Percentiles rank a stretch among this genome's conserved stretches.
phyloP scores from a whole-genome alignment of 1,140 invertebrate genomes.

The Zaprionus davidi region DNA sequence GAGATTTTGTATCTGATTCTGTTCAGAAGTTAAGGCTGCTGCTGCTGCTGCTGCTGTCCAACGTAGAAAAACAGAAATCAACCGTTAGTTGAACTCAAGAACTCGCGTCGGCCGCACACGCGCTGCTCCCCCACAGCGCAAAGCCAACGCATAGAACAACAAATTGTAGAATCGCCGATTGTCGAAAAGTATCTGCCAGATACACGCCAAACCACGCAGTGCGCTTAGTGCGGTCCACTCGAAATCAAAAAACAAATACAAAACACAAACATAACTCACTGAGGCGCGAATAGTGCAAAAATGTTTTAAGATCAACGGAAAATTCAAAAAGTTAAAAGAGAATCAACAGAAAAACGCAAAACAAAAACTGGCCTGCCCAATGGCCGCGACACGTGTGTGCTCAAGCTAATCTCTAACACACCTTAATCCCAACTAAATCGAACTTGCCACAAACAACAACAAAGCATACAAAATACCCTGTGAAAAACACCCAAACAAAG shows the following conservation, averaged over 20 bases:
- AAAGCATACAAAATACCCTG: slow-evolving; percentile 20
- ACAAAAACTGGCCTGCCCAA: slow-evolving; percentile 19
- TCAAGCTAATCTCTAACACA: slow-evolving; percentile 35
- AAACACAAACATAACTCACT: slow-evolving; percentile 1
- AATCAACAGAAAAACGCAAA: slow-evolving; percentile 12
- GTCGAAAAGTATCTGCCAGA: slow-evolving; percentile 39
- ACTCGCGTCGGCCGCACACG: slow-evolving; percentile 84
- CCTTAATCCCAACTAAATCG: slow-evolving; percentile 12
- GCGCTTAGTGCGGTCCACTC: slow-evolving; percentile 13
- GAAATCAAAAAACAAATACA: not conserved
- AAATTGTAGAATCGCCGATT: slow-evolving; percentile 39
- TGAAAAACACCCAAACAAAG: slow-evolving; percentile 4
- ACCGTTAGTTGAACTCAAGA: slow-evolving; percentile 74
- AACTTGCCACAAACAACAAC: slow-evolving; percentile 1
- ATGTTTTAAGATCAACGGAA: slow-evolving; percentile 17
- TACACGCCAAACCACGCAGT: slow-evolving; percentile 28
- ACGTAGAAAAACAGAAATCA: slow-evolving; percentile 51
- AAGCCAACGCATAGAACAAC: slow-evolving; percentile 61
- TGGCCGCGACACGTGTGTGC: slow-evolving; percentile 65
- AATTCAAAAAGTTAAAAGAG: not conserved
- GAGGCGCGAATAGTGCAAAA: slow-evolving; percentile 25
- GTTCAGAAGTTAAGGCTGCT: slow-evolving; percentile 37
- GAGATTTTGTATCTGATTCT: slow-evolving; percentile 29
- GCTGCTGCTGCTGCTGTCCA: slow-evolving; percentile 12
- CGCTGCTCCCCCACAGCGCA: slow-evolving; percentile 73